Evolutionary conservation across 2,888 invertebrate species (phyloP).

Genomic region (Sabatieria punctata): DNA sequence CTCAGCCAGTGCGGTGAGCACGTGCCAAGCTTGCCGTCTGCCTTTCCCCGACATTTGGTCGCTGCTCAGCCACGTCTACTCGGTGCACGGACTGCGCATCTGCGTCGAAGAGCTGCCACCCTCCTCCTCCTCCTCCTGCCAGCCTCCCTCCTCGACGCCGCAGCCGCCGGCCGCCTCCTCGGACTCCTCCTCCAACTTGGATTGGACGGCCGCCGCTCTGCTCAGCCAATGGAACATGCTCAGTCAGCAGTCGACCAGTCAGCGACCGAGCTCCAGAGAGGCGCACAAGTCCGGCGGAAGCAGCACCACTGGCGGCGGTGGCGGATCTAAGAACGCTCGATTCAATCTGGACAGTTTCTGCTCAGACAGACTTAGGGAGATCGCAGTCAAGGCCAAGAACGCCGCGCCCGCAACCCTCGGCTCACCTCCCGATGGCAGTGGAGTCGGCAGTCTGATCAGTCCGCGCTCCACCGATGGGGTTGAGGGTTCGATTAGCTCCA

Average conservation of each 20-base stretch:
- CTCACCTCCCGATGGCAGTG: neutral
- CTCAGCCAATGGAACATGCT: neutral
- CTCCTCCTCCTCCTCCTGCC: too few species aligned
- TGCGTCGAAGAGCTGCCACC: constrained; percentile 3
- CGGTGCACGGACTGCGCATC: constrained; percentile 1
- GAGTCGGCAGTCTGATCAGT: neutral
- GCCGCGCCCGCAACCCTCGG: too few species aligned
- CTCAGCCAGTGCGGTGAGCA: neutral
- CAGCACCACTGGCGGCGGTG: too few species aligned
- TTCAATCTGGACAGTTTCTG: constrained; percentile 20
- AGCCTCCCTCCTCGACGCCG: neutral
- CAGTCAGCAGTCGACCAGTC: too few species aligned
- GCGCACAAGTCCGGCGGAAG: neutral
- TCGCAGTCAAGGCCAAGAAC: constrained; percentile 20
- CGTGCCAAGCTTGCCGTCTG: constrained; percentile 1
- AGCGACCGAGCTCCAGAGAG: neutral
- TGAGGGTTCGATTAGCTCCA: too few species aligned
- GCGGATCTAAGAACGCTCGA: too few species aligned
- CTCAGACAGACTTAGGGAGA: constrained; percentile 23
- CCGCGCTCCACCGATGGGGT: too few species aligned
- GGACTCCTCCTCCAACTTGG: neutral
- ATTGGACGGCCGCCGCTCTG: neutral
- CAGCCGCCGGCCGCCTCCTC: neutral
- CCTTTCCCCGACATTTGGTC: neutral
- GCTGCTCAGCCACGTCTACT: neutral